These are phyloP conservation scores for Candoia aspera DNA, from an alignment of 2,113 vertebrate species.

Conservation along the genomic window DNA sequence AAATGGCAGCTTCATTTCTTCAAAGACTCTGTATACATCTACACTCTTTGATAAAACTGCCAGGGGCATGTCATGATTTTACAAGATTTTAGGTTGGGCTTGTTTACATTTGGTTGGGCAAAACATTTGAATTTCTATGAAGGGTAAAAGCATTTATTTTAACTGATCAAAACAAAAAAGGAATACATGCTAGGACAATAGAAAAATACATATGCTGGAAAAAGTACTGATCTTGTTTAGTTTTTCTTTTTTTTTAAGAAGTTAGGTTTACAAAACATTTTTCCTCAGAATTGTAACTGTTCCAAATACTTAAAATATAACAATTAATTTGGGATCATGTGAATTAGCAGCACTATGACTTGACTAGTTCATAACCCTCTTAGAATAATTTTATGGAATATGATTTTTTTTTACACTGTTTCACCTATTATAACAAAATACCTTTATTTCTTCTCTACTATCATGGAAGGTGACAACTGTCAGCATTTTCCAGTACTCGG, in stretches of 20 bases:
- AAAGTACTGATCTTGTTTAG: neutral
- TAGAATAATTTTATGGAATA: neutral
- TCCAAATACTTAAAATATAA: conserved; percentile 32
- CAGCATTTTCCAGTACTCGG: neutral
- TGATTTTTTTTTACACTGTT: neutral
- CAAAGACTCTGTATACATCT: conserved; percentile 67
- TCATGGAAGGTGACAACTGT: neutral
- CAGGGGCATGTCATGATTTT: conserved; percentile 68
- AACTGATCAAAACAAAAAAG: conserved; percentile 26
- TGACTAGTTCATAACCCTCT: neutral
- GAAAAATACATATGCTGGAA: neutral
- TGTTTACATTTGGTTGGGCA: conserved; percentile 69
- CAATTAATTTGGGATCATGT: neutral
- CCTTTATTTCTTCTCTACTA: neutral
- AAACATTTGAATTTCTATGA: conserved; percentile 62
- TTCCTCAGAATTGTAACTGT: neutral
- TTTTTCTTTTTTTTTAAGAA: conserved; percentile 23
- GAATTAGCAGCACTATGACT: neutral
- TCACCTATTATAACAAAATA: neutral
- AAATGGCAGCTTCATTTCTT: conserved; percentile 76
- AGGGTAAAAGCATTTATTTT: conserved; percentile 27
- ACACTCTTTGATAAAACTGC: conserved; percentile 66
- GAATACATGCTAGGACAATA: neutral
- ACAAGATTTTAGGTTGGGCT: conserved; percentile 67
- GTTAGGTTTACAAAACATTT: neutral